These are phyloP conservation scores for Strix aluco DNA, from an alignment of 2,113 vertebrate genomes.

Conservation along the genomic window DNA sequence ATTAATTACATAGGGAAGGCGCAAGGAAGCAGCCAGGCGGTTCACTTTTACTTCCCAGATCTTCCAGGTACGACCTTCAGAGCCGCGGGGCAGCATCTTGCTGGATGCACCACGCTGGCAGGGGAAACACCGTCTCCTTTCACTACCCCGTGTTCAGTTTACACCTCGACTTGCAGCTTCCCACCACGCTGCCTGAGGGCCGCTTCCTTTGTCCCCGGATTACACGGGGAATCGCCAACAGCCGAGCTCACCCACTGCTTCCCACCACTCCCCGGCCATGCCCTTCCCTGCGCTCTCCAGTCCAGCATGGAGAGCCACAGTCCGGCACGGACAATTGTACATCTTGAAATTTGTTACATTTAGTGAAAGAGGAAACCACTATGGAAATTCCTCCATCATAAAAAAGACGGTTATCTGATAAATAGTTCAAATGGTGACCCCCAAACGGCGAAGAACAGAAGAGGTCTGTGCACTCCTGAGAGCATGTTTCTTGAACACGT, in stretches of 20 bases:
- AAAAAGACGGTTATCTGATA: background rate
- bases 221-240: background rate
- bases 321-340: accelerated
- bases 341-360: background rate
- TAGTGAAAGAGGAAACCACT: background rate
- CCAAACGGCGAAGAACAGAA: background rate
- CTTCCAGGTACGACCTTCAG: background rate
- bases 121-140: background rate
- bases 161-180: background rate
- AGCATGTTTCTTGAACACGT: background rate
- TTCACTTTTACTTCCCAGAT: background rate
- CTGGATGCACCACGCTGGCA: accelerated
- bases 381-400: background rate
- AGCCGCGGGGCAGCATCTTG: background rate
- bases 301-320: background rate
- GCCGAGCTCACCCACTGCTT: background rate
- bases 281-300: background rate
- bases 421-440: background rate
- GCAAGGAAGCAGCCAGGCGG: background rate
- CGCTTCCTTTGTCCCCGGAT: background rate
- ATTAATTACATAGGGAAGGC: background rate
- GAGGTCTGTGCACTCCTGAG: background rate
- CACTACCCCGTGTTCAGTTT: accelerated
- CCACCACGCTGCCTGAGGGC: accelerated
- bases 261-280: accelerated